Evolutionary conservation across 2,797 vertebrate genomes (phyloP).

Genomic region (Cottoperca gobio): DNA sequence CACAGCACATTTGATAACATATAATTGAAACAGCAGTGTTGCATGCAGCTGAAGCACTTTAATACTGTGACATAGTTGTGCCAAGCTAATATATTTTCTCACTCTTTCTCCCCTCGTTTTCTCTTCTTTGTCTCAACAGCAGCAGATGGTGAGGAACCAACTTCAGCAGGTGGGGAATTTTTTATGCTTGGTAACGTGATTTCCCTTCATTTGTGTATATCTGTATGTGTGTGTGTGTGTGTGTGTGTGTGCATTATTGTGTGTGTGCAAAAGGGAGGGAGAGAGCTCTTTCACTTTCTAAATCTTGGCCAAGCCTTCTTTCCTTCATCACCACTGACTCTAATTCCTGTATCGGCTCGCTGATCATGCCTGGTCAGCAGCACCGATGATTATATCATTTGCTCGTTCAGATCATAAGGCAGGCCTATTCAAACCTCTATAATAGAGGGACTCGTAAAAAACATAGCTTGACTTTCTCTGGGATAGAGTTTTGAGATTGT

Average conservation of each 20-base stretch:
- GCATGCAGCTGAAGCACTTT: constrained; percentile 46
- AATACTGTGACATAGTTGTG: constrained; percentile 45
- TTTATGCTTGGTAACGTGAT: constrained; percentile 72
- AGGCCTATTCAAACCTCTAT: constrained; percentile 29
- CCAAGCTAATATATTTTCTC: constrained; percentile 61
- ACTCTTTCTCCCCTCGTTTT: constrained; percentile 18
- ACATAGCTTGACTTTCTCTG: constrained; percentile 29
- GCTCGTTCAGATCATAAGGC: constrained; percentile 41
- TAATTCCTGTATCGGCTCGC: constrained; percentile 55
- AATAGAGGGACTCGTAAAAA: constrained; percentile 25
- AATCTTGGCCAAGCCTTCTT: constrained; percentile 40
- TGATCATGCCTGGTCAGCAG: constrained; percentile 70
- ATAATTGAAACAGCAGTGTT: constrained; percentile 42
- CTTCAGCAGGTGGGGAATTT: constrained; percentile 86
- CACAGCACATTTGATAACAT: constrained; percentile 22
- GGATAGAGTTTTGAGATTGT: constrained; percentile 34
- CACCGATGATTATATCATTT: constrained; percentile 63
- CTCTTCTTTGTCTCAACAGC: constrained; percentile 73
- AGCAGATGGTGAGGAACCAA: constrained; percentile 87
- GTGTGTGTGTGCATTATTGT: constrained; percentile 5
- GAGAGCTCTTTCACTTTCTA: constrained; percentile 19
- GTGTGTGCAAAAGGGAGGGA: constrained; percentile 1
- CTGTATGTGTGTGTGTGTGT: constrained; percentile 27
- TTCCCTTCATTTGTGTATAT: constrained; percentile 46
- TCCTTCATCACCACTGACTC: constrained; percentile 42